Conservation (phyloP, 2,113 vertebrate species). For the Siniperca chuatsi region DNA sequence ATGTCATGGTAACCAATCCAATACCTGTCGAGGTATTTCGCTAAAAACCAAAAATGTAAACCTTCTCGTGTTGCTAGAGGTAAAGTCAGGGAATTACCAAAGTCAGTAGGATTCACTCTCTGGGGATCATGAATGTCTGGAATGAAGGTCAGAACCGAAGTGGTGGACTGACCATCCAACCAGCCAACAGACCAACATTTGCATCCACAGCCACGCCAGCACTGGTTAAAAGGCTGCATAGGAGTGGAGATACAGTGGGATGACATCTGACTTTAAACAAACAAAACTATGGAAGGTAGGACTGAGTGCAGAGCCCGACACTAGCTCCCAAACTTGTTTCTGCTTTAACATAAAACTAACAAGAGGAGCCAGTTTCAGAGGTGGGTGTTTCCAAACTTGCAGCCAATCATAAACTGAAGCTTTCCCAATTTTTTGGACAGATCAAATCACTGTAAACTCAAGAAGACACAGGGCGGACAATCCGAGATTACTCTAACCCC, state of each 20-base stretch:
- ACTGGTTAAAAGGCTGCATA: neutral
- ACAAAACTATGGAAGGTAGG: neutral
- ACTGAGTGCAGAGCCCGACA: neutral
- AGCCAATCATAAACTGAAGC: conserved; percentile 10
- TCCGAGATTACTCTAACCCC: conserved; percentile 12
- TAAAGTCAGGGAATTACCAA: too few relatives aligned
- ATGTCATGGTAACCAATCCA: neutral
- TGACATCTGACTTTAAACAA: conserved; percentile 19
- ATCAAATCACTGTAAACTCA: conserved; percentile 12
- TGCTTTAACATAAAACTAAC: neutral
- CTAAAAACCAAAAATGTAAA: too few relatives aligned
- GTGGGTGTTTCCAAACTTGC: neutral
- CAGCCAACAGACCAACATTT: neutral
- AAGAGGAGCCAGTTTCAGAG: neutral
- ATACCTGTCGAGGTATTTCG: neutral
- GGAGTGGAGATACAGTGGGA: neutral
- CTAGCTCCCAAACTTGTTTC: neutral
- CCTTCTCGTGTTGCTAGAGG: too few relatives aligned
- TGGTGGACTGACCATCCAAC: too few relatives aligned
- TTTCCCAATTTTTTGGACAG: neutral
- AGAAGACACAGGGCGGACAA: neutral
- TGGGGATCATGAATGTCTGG: too few relatives aligned
- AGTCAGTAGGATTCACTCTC: too few relatives aligned
- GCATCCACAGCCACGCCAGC: neutral
- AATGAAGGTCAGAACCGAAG: too few relatives aligned